Evolutionary conservation across 23 tunicate species (phyloP), one percentile per base, ranked within the genome.

Genomic region (Corella eumyota): DNA sequence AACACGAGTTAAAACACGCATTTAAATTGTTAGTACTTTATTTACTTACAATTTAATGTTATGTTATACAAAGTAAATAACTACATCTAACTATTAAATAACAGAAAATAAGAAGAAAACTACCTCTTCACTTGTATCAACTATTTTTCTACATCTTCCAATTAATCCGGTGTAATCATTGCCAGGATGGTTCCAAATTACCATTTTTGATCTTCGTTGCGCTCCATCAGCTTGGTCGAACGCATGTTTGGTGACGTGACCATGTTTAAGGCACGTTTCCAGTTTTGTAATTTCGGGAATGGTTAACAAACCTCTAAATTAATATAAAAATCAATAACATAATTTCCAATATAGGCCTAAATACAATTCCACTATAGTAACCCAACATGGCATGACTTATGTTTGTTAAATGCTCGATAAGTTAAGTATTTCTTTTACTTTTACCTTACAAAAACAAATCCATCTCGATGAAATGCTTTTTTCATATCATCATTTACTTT

Each of bases 151-250:
- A 31, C 75, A 60, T 45, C 88, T 55, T 27, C 88, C 88, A n/a
- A 79, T 61, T 44, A 70, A 23, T 29, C 88, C 88, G 2, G 88
- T 79, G 35, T 79, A 79, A 40, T 79, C 88, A 26, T 56, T 65
- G 22, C 88, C 88, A 11, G 88, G 88, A 46, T 79, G 88, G 51
- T 79, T 79, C 72, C 71, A 79, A 19, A 79, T 35, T 33, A 79
- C 72, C 88, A 79, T 79, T n/a, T 34, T 22, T 1, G 70, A 50
- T 25, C 65, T 64, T 3, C 59, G 53, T 1, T 58, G 40, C 28
- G 70, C 55, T 1, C 65, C 77, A 40, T 79, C 88, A 25, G 77
- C 49, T 2, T 70, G 25, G 40, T 70, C 72, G 64, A 79, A 70
- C 19, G 88, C 88, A 34, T 79, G 88, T 45, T 70, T 46, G 20